Evolutionary conservation across 1,140 invertebrate species (phyloP).

Genomic region (Papilio xuthus): DNA sequence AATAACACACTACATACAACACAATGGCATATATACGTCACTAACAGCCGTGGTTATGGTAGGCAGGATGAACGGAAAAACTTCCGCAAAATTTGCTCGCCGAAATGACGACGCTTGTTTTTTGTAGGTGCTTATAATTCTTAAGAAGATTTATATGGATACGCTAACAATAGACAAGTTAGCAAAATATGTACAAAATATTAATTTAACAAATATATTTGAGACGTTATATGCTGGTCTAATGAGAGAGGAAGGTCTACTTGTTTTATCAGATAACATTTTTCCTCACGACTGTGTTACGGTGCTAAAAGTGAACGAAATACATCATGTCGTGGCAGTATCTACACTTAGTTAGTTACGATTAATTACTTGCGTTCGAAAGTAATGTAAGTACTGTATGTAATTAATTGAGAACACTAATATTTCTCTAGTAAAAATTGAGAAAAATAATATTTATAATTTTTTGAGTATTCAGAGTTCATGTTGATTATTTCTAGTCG

Average conservation of each 20-base stretch:
- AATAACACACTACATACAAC: slow-evolving; percentile 54
- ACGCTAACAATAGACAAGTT: slow-evolving; percentile 44
- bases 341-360: too few species aligned
- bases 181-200: too few species aligned
- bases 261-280: too few species aligned
- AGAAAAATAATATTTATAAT: not conserved
- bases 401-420: too few species aligned
- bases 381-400: too few species aligned
- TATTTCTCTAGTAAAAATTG: not conserved
- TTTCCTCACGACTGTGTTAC: too few species aligned
- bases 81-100: slow-evolving; percentile 78
- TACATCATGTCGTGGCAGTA: too few species aligned
- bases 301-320: too few species aligned
- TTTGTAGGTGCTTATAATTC: slow-evolving; percentile 73
- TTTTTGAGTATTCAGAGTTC: not conserved
- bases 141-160: slow-evolving; percentile 57
- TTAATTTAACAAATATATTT: too few species aligned
- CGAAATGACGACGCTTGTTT: slow-evolving; percentile 80
- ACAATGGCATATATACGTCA: slow-evolving; percentile 53
- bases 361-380: too few species aligned
- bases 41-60: slow-evolving; percentile 57
- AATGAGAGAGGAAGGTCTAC: too few species aligned
- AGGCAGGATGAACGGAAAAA: slow-evolving; percentile 65
- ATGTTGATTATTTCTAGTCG: slow-evolving; percentile 40
- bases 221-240: too few species aligned